These are phyloP conservation scores for Chloroceryle amazona DNA, from an alignment of 2,797 vertebrate genomes.

Conservation along the genomic window DNA sequence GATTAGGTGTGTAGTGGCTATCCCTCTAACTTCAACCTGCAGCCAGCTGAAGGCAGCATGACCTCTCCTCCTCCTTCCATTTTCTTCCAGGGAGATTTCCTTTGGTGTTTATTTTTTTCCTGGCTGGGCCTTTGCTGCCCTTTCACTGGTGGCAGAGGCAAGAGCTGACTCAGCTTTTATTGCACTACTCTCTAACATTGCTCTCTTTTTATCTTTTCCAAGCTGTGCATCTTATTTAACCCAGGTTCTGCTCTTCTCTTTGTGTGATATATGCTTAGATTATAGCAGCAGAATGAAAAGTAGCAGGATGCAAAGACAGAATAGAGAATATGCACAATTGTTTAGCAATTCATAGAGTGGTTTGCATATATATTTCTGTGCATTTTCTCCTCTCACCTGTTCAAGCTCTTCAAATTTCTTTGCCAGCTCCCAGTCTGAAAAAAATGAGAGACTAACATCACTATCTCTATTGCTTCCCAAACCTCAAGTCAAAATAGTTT, in stretches of 20 bases:
- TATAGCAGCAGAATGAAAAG: background rate
- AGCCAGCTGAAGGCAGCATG: background rate
- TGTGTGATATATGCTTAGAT: accelerated
- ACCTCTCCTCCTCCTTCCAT: background rate
- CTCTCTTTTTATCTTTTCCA: background rate
- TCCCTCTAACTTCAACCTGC: background rate
- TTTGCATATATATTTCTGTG: background rate
- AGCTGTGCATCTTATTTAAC: background rate
- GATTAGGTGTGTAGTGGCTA: background rate
- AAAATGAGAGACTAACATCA: background rate
- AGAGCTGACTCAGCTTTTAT: background rate
- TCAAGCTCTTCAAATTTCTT: slow-evolving; percentile 75
- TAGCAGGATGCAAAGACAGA: background rate
- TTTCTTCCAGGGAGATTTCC: background rate
- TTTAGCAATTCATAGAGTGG: background rate
- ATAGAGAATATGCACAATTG: background rate
- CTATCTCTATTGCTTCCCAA: background rate
- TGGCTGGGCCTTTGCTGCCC: background rate
- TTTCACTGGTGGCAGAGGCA: background rate
- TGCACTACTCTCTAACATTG: background rate
- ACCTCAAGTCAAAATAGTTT: background rate
- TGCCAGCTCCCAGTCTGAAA: slow-evolving; percentile 72
- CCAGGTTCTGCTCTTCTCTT: background rate
- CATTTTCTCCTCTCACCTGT: slow-evolving; percentile 63
- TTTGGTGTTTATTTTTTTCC: background rate